Conservation (phyloP, 2,888 invertebrate species). For the Diaperis boleti region DNA sequence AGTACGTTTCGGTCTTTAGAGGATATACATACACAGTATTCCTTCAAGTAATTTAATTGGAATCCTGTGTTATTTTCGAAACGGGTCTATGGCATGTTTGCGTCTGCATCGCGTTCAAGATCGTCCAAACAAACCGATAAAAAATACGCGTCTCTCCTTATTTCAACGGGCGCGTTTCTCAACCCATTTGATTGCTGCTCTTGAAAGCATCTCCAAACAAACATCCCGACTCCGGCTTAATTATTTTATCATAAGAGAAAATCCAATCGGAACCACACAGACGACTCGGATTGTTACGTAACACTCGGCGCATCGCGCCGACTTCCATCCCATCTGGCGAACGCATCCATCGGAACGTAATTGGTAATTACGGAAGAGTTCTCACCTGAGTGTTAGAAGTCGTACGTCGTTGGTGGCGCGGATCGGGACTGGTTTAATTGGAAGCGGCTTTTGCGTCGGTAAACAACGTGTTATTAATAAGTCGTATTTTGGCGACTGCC, state of each 20-base stretch:
- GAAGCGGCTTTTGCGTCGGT: constrained; percentile 33
- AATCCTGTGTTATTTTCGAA: constrained; percentile 27
- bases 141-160: constrained; percentile 16
- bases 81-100: constrained; percentile 32
- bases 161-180: constrained; percentile 26
- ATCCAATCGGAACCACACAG: constrained; percentile 20
- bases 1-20: no score
- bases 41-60: constrained; percentile 1
- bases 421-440: constrained; percentile 37
- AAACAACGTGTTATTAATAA: constrained; percentile 37
- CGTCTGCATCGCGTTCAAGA: constrained; percentile 34
- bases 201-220: constrained; percentile 4
- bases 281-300: constrained; percentile 18
- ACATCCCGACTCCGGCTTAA: neutral
- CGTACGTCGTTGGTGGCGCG: constrained; percentile 36
- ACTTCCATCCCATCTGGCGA: constrained; percentile 10
- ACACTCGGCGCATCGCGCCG: neutral
- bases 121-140: constrained; percentile 34
- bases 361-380: constrained; percentile 16
- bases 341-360: constrained; percentile 8
- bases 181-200: constrained; percentile 17
- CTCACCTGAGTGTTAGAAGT: constrained; percentile 30
- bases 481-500: constrained; percentile 9
- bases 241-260: no score
- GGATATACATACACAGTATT: no score